These are phyloP conservation scores for Kuschelorhynchus macadamiae DNA, from an alignment of 2,888 invertebrate species.

Conservation along the genomic window DNA sequence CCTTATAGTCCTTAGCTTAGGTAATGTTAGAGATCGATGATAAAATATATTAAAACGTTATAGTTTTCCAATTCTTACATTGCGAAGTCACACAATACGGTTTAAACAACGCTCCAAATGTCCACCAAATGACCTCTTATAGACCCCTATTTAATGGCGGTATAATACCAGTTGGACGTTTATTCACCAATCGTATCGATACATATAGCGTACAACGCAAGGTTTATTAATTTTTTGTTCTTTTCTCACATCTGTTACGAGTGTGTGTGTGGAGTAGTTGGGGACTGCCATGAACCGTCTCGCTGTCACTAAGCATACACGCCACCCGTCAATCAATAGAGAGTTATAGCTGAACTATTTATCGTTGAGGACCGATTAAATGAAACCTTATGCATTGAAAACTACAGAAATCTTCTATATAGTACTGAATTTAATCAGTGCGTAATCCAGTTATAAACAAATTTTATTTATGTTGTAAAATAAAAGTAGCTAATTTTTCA, in stretches of 20 bases:
- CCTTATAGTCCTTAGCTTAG: no score
- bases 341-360: conserved; percentile 14
- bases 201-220: conserved; percentile 19
- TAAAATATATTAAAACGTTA: no score
- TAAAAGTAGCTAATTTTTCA: no score
- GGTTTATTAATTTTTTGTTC: conserved; percentile 37
- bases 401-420: no score
- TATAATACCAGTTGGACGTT: conserved; percentile 27
- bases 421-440: no score
- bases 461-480: no score
- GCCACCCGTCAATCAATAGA: conserved; percentile 24
- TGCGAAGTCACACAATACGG: no score
- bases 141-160: conserved; percentile 25
- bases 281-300: conserved; percentile 33
- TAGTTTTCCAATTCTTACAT: no score
- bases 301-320: conserved; percentile 35
- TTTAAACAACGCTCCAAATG: conserved; percentile 18
- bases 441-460: no score
- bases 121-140: conserved; percentile 34
- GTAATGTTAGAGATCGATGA: no score
- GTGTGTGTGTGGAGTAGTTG: conserved; percentile 8
- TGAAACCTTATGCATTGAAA: not conserved
- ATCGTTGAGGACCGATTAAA: not conserved
- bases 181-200: conserved; percentile 37
- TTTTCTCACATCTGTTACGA: conserved; percentile 39